A percentile compares a stretch with the other conserved stretches of the same genome.
Evolutionary conservation across 2,888 invertebrate species (phyloP).

Genomic region (Ommatoiulus sabulosus): DNA sequence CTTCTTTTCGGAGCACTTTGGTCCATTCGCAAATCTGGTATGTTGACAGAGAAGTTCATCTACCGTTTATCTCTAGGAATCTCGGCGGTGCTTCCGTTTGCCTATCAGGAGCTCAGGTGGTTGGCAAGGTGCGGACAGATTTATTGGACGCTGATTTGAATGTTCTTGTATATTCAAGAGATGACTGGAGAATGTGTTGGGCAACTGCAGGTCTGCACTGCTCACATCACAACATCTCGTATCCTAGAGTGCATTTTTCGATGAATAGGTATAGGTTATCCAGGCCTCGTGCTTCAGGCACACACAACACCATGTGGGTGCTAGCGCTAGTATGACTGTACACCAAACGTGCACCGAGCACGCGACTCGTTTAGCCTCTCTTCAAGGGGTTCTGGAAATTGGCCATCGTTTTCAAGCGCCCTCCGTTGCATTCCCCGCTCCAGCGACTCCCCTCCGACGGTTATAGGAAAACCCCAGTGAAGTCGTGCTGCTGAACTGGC

Average conservation of each 20-base stretch:
- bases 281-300: neutral
- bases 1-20: no score
- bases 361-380: conserved; percentile 51
- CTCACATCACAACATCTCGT: neutral
- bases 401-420: neutral
- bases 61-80: conserved; percentile 4
- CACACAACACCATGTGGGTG: neutral
- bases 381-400: conserved; percentile 44
- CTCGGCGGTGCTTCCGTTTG: neutral
- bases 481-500: neutral
- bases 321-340: neutral
- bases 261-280: neutral
- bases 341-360: neutral
- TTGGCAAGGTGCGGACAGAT: neutral
- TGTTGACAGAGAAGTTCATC: neutral
- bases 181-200: neutral
- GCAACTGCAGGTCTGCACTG: neutral
- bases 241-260: neutral
- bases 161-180: neutral
- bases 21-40: no score
- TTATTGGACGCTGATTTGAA: neutral
- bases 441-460: neutral
- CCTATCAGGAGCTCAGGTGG: neutral
- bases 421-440: neutral
- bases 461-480: conserved; percentile 10